Conservation (phyloP, 53 echinoderm and acorn worm genomes). For the Henricia sp. region DNA sequence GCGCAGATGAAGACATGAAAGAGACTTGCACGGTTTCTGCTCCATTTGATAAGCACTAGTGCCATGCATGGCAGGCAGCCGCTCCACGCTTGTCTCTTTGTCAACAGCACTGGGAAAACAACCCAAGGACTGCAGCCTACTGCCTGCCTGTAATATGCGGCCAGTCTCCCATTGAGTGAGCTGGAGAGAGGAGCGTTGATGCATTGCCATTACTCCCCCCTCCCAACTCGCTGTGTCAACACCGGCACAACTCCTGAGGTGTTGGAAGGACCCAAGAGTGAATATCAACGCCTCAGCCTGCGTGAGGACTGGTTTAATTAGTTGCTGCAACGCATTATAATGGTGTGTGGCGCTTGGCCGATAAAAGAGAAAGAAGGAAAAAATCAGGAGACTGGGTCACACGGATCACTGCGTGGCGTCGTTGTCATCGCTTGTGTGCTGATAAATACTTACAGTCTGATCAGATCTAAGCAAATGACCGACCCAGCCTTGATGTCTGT, state of each 20-base stretch:
- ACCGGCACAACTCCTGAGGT: conserved; percentile 47
- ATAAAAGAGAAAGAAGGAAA: background rate
- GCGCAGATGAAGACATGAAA: conserved; percentile 7
- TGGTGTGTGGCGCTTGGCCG: conserved; percentile 42
- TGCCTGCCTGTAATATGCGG: conserved; percentile 43
- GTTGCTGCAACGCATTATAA: conserved; percentile 41
- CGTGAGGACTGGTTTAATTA: conserved; percentile 39
- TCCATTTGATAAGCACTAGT: conserved; percentile 53
- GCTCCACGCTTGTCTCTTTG: conserved; percentile 16
- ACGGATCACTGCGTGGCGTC: conserved; percentile 37
- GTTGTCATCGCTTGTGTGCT: conserved; percentile 29
- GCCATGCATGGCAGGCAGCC: conserved; percentile 43
- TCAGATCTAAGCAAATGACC: conserved; percentile 9
- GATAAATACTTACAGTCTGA: conserved; percentile 27
- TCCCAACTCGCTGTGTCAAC: conserved; percentile 43
- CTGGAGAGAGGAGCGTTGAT: conserved; percentile 21
- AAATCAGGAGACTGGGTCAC: conserved; percentile 40
- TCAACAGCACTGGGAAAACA: conserved; percentile 54
- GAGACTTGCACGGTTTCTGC: conserved; percentile 38
- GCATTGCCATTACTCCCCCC: conserved; percentile 49
- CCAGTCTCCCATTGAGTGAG: conserved; percentile 38
- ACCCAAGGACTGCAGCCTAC: conserved; percentile 42
- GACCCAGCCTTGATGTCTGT: background rate
- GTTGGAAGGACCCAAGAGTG: conserved; percentile 16
- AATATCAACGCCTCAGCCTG: conserved; percentile 30